A percentile compares a stretch with the other conserved stretches of the same genome.
These are phyloP conservation scores for Gallinago solitaria DNA, from an alignment of 2,797 vertebrate species.

Conservation along the genomic window DNA sequence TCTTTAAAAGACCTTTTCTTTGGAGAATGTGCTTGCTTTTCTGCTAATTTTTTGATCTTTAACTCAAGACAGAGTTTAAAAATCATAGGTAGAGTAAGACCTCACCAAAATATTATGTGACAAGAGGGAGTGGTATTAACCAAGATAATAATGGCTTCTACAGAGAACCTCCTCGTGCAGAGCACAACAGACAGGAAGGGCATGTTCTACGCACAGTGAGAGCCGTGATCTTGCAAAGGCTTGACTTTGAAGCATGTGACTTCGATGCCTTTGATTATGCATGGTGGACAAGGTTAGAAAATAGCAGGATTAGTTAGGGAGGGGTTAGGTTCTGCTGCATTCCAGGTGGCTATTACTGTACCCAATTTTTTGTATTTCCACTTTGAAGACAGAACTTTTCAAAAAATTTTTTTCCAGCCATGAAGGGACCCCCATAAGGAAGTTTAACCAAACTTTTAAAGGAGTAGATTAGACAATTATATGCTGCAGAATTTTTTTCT, in stretches of 20 bases:
- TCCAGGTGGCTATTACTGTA: background rate
- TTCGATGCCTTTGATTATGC: background rate
- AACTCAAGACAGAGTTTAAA: background rate
- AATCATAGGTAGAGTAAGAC: background rate
- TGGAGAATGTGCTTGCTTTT: background rate
- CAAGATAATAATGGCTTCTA: background rate
- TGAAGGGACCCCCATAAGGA: background rate
- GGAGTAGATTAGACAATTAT: background rate
- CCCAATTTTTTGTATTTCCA: background rate
- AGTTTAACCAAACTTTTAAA: background rate
- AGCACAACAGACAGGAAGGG: background rate
- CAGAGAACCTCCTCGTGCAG: background rate
- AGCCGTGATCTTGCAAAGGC: background rate
- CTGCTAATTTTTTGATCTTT: background rate
- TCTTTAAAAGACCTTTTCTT: background rate
- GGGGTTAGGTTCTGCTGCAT: constrained; percentile 1
- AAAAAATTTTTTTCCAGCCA: background rate
- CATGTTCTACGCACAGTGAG: background rate
- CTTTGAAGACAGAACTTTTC: background rate
- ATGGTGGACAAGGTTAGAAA: constrained; percentile 13
- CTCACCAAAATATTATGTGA: background rate
- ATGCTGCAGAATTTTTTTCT: background rate
- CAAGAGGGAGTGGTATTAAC: background rate
- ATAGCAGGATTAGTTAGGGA: constrained; percentile 10
- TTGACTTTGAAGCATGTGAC: constrained; percentile 32